A percentile compares a stretch with the other conserved stretches of the same genome.
Conservation (phyloP, 2,888 invertebrate species). For the Sminthurides aquaticus region DNA sequence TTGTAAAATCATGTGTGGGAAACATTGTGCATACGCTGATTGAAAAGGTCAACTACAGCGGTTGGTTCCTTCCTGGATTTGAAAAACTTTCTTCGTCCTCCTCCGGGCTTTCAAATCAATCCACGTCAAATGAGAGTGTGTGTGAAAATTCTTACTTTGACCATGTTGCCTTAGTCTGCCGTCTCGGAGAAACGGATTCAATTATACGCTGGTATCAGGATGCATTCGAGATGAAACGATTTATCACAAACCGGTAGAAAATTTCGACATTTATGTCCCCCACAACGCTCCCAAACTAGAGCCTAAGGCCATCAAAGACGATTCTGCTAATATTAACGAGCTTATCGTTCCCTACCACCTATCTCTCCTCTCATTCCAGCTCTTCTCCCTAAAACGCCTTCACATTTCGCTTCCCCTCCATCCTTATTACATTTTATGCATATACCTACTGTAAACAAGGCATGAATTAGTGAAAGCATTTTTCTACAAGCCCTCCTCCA, state of each 20-base stretch:
- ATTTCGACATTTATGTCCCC: background rate
- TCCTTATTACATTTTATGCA: no score
- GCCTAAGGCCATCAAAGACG: no score
- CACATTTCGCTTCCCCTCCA: no score
- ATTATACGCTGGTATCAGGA: constrained; percentile 49
- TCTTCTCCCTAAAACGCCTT: no score
- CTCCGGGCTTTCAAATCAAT: background rate
- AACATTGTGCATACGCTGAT: constrained; percentile 50
- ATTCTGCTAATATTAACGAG: no score
- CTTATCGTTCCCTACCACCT: no score
- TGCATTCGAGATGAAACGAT: constrained; percentile 49
- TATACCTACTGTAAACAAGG: no score
- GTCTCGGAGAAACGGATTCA: constrained; percentile 45
- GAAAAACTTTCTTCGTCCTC: background rate
- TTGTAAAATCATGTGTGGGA: constrained; percentile 48
- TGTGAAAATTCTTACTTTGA: constrained; percentile 45
- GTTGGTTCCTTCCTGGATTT: constrained; percentile 49
- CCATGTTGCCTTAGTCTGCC: constrained; percentile 48
- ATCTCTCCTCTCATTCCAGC: no score
- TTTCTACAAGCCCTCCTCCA: no score
- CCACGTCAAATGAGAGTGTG: background rate
- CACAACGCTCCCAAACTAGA: no score
- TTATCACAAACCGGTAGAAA: constrained; percentile 46
- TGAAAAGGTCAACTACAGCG: constrained; percentile 46
- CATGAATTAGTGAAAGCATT: no score